These are phyloP conservation scores for Serilophus lunatus DNA, from an alignment of 2,113 vertebrate species.

Conservation along the genomic window DNA sequence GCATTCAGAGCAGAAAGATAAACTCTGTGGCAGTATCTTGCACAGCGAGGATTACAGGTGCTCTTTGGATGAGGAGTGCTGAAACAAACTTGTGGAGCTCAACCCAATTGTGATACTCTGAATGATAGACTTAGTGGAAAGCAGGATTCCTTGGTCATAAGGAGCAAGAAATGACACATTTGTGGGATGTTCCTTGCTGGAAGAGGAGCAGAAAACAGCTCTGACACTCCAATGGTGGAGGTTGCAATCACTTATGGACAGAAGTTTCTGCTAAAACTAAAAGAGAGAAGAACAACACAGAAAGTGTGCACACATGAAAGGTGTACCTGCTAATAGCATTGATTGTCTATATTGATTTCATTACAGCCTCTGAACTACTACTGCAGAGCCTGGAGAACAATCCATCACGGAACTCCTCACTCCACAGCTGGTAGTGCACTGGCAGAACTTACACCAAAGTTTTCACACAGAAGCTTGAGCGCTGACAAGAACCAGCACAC, in stretches of 20 bases:
- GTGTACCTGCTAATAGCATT: not conserved
- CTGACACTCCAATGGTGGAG: not conserved
- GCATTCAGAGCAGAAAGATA: not conserved
- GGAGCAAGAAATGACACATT: not conserved
- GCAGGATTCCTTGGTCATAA: not conserved
- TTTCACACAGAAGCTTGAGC: not conserved
- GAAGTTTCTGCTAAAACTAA: not conserved
- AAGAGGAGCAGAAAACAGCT: not conserved
- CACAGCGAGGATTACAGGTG: not conserved
- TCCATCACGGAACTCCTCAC: not conserved
- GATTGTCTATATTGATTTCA: not conserved
- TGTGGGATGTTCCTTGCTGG: not conserved
- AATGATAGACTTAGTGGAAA: not conserved
- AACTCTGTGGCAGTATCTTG: not conserved
- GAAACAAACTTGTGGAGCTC: rapidly evolving
- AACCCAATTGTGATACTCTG: not conserved
- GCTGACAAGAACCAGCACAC: not conserved
- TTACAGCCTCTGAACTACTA: not conserved
- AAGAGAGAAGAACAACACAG: not conserved
- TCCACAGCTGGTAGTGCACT: not conserved
- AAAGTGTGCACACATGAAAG: not conserved
- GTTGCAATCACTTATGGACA: rapidly evolving
- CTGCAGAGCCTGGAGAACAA: not conserved
- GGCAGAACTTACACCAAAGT: not conserved
- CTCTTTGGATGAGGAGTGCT: not conserved